These are phyloP conservation scores for Urophycis tenuis DNA, from an alignment of 2,797 vertebrate genomes.

Conservation along the genomic window DNA sequence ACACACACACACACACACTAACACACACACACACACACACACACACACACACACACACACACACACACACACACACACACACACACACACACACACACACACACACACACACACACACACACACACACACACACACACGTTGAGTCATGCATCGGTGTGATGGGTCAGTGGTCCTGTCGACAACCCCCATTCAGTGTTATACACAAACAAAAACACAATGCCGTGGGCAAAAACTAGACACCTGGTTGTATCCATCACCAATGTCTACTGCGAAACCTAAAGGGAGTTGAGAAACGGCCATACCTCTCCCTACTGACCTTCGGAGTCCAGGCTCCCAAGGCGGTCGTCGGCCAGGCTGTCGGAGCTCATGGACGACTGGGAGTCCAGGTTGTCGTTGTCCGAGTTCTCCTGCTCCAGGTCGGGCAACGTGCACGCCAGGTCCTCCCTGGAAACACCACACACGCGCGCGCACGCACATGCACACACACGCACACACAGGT, in stretches of 20 bases:
- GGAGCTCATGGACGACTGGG: conserved; percentile 75
- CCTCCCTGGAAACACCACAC: conserved; percentile 67
- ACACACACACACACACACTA: too few species aligned
- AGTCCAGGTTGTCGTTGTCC: conserved; percentile 86
- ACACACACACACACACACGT: not conserved
- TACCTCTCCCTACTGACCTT: conserved; percentile 96
- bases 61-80: too few species aligned
- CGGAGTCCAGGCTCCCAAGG: conserved; percentile 60
- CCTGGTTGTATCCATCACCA: not conserved
- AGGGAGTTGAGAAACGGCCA: conserved; percentile 47
- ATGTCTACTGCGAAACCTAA: conserved; percentile 9
- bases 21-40: too few species aligned
- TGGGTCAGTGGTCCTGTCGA: not conserved
- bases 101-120: not conserved
- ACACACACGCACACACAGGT: too few species aligned
- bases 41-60: not conserved
- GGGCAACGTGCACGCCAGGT: conserved; percentile 83
- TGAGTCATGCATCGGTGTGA: not conserved
- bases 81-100: too few species aligned
- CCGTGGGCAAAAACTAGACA: not conserved
- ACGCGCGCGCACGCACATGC: too few species aligned
- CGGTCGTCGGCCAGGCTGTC: conserved; percentile 81
- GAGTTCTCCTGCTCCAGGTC: conserved; percentile 87
- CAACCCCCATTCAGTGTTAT: not conserved
- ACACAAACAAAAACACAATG: not conserved